Base-by-base conservation (phyloP, 2,888 invertebrate genomes). In the Lithophane ornitopus region DNA sequence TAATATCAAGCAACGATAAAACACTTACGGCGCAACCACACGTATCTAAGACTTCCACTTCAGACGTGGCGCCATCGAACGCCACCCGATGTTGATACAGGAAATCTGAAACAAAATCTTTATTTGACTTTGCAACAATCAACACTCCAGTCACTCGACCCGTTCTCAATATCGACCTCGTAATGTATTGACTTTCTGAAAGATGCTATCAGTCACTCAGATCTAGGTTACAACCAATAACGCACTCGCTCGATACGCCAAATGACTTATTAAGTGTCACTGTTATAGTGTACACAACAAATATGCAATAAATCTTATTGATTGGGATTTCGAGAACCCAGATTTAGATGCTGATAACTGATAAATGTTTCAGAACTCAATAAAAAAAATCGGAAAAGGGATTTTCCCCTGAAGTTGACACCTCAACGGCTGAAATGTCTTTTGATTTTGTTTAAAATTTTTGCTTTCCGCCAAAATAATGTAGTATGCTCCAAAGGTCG, bases 1-100 rank as follows among this genome's bases (percentile, higher is more conserved):
- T 81, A 65, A 62, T 75, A 85, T 82, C 71, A 65, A 74, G 70
- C 28, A 80, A 44, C 56, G 74, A 80, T 86, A 79, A 82, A 80
- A 81, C 85, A 97, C 97, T 97, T 97, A 98, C 98, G 97, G 97
- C 97, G 95, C 98, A 98, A 93, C 98, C 98, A 89, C 98, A 98
- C 82, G 98, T 98, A 94, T 98, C 98, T 94, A 98, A 96, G 90
- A 98, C 98, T 95, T 98, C 98, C 87, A 98, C 97, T 95, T 98
- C 98, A 79, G 98, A 98, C 80, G 97, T 97, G 83, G 97, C 98
- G 90, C 97, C 98, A 92, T 98, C 98, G 92, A 98, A 98, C 81
- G 98, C 97, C 81, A 98, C 98, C 88, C 97, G 97, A 93, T 98
- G 98, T 91, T 98, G 97, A 93, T 98, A 98, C 78, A 98, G 97